phyloP scores from a whole-genome alignment of 2,888 invertebrate genomes.

The Dinocampus coccinellae region DNA sequence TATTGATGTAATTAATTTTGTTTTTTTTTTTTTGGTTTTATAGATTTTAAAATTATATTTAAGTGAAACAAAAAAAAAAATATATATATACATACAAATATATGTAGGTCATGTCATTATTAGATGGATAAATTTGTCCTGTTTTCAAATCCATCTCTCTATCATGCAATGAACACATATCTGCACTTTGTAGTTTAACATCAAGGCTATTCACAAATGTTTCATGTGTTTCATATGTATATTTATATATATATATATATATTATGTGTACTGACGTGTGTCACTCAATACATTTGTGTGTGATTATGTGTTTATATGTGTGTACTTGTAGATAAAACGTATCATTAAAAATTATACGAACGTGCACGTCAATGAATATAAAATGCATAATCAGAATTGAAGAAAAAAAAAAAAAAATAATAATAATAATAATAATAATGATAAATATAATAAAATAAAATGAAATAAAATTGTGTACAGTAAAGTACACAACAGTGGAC shows the following conservation, averaged over 20 bases:
- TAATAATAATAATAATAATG: too few relatives aligned
- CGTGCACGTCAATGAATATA: background rate
- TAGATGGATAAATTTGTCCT: background rate
- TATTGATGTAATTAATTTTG: background rate
- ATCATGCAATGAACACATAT: too few relatives aligned
- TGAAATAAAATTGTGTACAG: too few relatives aligned
- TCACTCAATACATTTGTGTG: background rate
- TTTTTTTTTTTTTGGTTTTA: too few relatives aligned
- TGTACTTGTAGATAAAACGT: background rate
- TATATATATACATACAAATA: background rate
- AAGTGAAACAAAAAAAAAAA: background rate
- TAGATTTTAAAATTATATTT: background rate
- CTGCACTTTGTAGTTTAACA: background rate
- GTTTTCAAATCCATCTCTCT: background rate
- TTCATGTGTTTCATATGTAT: background rate
- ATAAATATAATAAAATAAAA: too few relatives aligned
- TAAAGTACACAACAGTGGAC: background rate
- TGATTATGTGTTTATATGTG: too few relatives aligned
- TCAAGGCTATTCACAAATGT: background rate
- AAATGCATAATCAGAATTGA: background rate
- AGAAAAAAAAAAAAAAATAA: too few relatives aligned
- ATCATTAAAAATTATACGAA: background rate
- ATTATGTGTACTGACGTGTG: background rate
- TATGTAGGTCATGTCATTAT: background rate
- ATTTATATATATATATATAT: background rate